Conservation (phyloP, 1,140 invertebrate genomes). For the Amphibalanus amphitrite region DNA sequence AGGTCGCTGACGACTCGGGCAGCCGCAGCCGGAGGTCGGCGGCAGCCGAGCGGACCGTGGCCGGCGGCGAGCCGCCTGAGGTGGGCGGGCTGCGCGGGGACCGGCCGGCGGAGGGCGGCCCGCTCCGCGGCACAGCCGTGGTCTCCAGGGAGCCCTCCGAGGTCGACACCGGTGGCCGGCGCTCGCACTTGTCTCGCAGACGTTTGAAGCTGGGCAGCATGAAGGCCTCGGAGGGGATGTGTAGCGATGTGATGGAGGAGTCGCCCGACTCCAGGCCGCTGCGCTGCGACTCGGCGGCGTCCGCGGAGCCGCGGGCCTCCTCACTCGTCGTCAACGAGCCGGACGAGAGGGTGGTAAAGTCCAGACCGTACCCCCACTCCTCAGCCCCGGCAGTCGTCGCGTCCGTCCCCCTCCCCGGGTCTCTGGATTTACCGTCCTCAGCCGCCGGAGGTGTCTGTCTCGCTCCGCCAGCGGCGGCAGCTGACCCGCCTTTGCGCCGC, state of each 20-base stretch:
- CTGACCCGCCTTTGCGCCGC: no score
- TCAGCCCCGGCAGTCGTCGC: no score
- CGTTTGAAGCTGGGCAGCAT: background rate
- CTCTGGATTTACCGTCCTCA: no score
- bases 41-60: background rate
- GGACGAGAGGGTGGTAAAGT: background rate
- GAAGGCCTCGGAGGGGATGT: background rate
- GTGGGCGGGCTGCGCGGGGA: no score
- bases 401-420: no score
- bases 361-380: no score
- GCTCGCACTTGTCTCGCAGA: background rate
- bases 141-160: background rate
- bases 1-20: background rate
- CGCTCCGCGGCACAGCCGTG: background rate
- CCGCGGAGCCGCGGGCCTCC: no score
- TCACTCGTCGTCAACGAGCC: background rate
- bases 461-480: no score
- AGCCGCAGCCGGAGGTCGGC: no score
- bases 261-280: background rate
- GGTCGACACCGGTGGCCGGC: background rate
- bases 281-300: no score
- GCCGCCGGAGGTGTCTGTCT: no score
- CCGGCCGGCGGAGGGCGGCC: background rate
- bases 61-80: background rate
- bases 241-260: background rate